A percentile compares a stretch with the other conserved stretches of the same genome.
Conservation (phyloP, 1,140 invertebrate species). For the Sycobia sp. region DNA sequence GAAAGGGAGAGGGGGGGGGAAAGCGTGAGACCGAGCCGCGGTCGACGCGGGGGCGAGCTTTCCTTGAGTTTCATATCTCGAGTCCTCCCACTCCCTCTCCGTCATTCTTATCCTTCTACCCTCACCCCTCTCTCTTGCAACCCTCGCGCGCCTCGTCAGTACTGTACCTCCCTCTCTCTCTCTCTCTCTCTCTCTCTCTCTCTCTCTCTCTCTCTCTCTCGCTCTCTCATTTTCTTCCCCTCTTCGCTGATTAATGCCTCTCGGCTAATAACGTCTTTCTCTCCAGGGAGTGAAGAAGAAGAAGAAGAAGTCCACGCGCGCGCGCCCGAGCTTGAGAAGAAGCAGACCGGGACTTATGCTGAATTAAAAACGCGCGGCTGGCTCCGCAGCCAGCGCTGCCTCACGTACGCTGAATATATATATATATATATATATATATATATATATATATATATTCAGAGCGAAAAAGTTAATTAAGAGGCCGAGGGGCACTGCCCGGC, state of each 20-base stretch:
- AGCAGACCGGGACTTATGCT: constrained; percentile 52
- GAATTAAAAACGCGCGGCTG: constrained; percentile 56
- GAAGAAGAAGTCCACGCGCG: too few species aligned
- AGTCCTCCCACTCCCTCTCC: constrained; percentile 34
- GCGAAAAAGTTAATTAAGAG: too few species aligned
- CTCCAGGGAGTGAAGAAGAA: constrained; percentile 47
- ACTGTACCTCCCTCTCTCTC: not conserved
- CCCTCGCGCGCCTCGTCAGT: too few species aligned
- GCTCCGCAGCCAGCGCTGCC: not conserved
- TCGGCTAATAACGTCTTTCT: constrained; percentile 61
- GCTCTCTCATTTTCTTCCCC: too few species aligned
- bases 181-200: too few species aligned
- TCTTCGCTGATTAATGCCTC: constrained; percentile 57
- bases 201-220: too few species aligned
- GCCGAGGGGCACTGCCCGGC: too few species aligned
- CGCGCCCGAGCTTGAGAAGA: constrained; percentile 31
- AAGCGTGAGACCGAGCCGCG: not conserved
- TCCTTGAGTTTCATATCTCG: constrained; percentile 59
- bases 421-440: too few species aligned
- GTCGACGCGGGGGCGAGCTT: constrained; percentile 42
- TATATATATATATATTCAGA: too few species aligned
- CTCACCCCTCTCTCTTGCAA: too few species aligned
- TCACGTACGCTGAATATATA: too few species aligned
- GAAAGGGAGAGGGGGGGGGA: constrained; percentile 23
- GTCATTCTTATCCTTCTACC: constrained; percentile 18